Evolutionary conservation across 2,113 vertebrate genomes (phyloP).

Genomic region (Noctilio leporinus): DNA sequence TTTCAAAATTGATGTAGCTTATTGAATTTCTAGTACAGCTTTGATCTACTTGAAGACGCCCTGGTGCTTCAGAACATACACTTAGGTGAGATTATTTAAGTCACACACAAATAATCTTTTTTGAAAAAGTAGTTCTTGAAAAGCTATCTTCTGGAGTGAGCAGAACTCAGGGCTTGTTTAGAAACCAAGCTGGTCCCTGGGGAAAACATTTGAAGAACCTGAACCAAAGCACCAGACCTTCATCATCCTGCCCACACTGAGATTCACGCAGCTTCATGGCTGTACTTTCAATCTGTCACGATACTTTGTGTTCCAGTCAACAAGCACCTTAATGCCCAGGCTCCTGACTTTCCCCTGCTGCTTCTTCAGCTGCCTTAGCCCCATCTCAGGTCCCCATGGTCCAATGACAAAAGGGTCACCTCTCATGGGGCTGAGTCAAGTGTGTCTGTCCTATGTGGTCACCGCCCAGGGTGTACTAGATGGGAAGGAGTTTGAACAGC

Average conservation of each 20-base stretch:
- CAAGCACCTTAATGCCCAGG: not conserved
- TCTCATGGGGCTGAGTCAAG: not conserved
- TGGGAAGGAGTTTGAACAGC: not conserved
- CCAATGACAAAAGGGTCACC: not conserved
- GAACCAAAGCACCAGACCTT: not conserved
- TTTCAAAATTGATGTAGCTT: not conserved
- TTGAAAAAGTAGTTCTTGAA: not conserved
- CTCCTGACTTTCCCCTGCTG: not conserved
- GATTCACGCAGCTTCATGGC: not conserved
- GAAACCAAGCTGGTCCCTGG: not conserved
- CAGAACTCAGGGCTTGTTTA: not conserved
- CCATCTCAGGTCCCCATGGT: not conserved
- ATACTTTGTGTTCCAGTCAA: not conserved
- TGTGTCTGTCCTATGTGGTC: not conserved
- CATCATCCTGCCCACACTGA: not conserved
- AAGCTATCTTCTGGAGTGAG: not conserved
- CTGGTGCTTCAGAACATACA: not conserved
- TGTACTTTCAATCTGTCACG: not conserved
- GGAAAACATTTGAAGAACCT: not conserved
- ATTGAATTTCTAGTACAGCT: not conserved
- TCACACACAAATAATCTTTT: not conserved
- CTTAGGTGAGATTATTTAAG: not conserved
- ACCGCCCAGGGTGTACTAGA: not conserved
- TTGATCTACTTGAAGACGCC: not conserved
- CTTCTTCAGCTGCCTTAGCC: not conserved